Percentiles rank a stretch among this genome's conserved stretches.
These are phyloP conservation scores for Orycteropus afer DNA, from an alignment of 2,113 vertebrate species.

Conservation along the genomic window DNA sequence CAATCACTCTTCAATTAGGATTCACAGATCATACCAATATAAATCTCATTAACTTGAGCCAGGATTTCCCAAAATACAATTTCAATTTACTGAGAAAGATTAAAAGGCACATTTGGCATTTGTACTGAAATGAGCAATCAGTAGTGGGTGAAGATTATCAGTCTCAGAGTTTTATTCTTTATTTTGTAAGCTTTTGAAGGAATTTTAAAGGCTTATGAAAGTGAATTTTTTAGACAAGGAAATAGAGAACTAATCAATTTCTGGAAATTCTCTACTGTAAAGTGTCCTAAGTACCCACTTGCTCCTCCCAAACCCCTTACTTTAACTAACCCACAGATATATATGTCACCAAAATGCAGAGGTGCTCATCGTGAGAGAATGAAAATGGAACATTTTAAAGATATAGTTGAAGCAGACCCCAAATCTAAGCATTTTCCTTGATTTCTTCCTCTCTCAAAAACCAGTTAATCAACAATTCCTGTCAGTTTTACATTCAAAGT, in stretches of 20 bases:
- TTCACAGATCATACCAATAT: neutral
- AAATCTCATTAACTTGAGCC: conserved; percentile 58
- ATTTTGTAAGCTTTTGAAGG: conserved; percentile 19
- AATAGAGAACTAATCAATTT: neutral
- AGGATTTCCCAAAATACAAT: conserved; percentile 39
- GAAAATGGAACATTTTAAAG: neutral
- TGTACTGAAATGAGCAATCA: conserved; percentile 35
- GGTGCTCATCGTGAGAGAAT: neutral
- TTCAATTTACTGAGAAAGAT: conserved; percentile 58
- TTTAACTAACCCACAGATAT: neutral
- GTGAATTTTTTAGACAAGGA: conserved; percentile 10
- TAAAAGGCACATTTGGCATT: conserved; percentile 45
- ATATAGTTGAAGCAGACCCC: neutral
- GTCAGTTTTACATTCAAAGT: neutral
- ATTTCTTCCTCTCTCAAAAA: neutral
- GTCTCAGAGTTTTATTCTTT: conserved; percentile 20
- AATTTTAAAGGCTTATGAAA: conserved; percentile 43
- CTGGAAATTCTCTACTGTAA: neutral
- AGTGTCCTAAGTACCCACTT: neutral
- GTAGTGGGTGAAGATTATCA: neutral
- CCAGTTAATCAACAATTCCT: neutral
- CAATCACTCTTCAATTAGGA: conserved; percentile 18
- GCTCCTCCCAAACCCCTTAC: neutral
- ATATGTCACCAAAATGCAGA: neutral
- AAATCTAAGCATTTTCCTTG: conserved; percentile 1